Base-by-base conservation (phyloP, 2,888 invertebrate genomes). In the Drosophila lacicola region DNA sequence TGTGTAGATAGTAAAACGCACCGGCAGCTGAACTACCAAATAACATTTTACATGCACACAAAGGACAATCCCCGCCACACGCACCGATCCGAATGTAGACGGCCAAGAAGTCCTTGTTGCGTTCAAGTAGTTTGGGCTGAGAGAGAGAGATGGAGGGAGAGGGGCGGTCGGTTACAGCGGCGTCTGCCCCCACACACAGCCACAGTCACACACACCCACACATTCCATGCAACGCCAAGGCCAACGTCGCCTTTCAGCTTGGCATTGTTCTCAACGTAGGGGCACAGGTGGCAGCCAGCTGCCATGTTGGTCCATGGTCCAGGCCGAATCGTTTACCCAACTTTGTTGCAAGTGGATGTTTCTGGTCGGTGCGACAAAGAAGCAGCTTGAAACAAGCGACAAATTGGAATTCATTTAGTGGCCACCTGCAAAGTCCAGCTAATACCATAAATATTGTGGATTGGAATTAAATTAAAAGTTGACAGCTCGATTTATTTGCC, bases 391-490 rank as follows among this genome's bases (percentile, higher is more conserved):
- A 60, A 53, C 44, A 17, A 56, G 66, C 74, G 61, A 62, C 74
- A 73, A 74, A 74, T 73, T 78, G 78, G 45, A 72, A 73, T 74
- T 66, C 61, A 78, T 58, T 62, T 66, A 25, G 53, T 62, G 61
- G 42, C 57, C 66, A 66, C 61, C 57, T 56, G 46, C 33, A 33
- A 36, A 49, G 44, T 49, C 46, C 44, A 34, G 47, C 50, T 25
- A 63, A 13, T 50, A 36, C 25, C 33, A 11, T 21, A 6, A 21
- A 21, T 36, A 39, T 37, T 54, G 13, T 37, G 21, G 42, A 14
- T 34, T 39, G n/a, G 4, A 5, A 10, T 19, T 5, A 9, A 44
- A 61, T n/a, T 45, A 61, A 21, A 50, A 36, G 41, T 41, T 37
- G 14, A 19, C 53, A 47, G n/a, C 42, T 17, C 17, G 36, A 60